Conservation (phyloP, 2,113 vertebrate species). For the Leuciscus idus region DNA sequence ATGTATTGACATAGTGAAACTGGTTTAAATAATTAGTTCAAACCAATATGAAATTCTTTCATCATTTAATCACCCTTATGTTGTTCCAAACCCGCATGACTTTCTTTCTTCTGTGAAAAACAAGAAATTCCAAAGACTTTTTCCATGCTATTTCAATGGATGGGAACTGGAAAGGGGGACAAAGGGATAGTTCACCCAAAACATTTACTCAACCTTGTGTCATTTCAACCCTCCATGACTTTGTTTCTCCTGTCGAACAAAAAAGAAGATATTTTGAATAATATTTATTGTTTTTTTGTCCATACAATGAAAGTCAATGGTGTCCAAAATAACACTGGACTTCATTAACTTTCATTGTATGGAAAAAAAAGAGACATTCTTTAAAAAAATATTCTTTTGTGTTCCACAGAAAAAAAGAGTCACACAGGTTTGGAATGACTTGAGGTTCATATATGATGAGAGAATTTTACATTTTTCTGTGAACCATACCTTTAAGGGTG, state of each 20-base stretch:
- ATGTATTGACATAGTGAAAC: background rate
- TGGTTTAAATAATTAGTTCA: slow-evolving; percentile 8
- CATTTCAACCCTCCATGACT: background rate
- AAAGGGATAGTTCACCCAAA: background rate
- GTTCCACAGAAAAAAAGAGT: background rate
- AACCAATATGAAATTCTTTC: slow-evolving; percentile 11
- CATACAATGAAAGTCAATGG: background rate
- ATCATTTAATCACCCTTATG: slow-evolving; percentile 10
- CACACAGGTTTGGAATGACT: background rate
- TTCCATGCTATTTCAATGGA: background rate
- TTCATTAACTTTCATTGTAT: background rate
- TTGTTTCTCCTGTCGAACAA: background rate
- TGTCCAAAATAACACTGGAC: background rate
- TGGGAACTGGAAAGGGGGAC: slow-evolving; percentile 2
- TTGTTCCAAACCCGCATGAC: slow-evolving; percentile 24
- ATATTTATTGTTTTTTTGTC: background rate
- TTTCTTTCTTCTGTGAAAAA: background rate
- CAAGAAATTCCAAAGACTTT: slow-evolving; percentile 3
- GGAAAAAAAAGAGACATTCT: background rate
- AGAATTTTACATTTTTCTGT: background rate
- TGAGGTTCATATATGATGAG: background rate
- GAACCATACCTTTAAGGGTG: slow-evolving; percentile 6
- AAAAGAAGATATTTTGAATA: background rate
- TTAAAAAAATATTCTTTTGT: background rate
- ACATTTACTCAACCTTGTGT: background rate